These are phyloP conservation scores for Cylindroiulus punctatus DNA, from an alignment of 2,888 invertebrate species.

Conservation along the genomic window DNA sequence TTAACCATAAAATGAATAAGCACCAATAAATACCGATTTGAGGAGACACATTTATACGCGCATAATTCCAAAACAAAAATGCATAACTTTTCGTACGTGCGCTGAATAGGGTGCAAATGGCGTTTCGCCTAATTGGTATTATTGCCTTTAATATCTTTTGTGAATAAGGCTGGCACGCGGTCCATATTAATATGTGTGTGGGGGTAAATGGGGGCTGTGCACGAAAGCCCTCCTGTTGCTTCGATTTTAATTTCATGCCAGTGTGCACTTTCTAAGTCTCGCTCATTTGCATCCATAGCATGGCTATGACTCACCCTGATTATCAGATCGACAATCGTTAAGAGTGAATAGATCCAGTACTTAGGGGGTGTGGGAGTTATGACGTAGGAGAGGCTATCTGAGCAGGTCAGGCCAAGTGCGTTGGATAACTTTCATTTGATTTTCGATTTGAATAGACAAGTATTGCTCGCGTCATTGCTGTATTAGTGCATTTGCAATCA, in stretches of 20 bases:
- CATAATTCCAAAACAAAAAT: slow-evolving; percentile 39
- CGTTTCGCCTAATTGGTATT: slow-evolving; percentile 40
- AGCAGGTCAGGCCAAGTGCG: not conserved
- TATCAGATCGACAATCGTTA: slow-evolving; percentile 16
- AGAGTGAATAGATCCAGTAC: not conserved
- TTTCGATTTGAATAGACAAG: too few relatives aligned
- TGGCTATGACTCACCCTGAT: slow-evolving; percentile 8
- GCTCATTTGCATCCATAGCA: not conserved
- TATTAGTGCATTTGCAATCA: too few relatives aligned
- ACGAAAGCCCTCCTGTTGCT: slow-evolving; percentile 42
- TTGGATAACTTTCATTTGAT: not conserved
- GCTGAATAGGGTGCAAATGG: slow-evolving; percentile 27
- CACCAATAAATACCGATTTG: slow-evolving; percentile 20
- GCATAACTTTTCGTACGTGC: slow-evolving; percentile 7
- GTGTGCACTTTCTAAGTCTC: not conserved
- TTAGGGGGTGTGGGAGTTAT: not conserved
- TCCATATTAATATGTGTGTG: slow-evolving; percentile 39
- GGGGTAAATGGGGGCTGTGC: slow-evolving; percentile 11
- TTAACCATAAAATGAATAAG: slow-evolving; percentile 20
- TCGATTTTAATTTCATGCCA: slow-evolving; percentile 34
- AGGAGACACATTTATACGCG: slow-evolving; percentile 14
- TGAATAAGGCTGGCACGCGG: slow-evolving; percentile 41
- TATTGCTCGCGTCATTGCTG: too few relatives aligned
- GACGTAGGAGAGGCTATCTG: not conserved
- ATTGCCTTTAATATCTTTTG: slow-evolving; percentile 29